A percentile compares a stretch with the other conserved stretches of the same genome.
Conservation (phyloP, 1,140 invertebrate genomes). For the Drosophila pruinosa region DNA sequence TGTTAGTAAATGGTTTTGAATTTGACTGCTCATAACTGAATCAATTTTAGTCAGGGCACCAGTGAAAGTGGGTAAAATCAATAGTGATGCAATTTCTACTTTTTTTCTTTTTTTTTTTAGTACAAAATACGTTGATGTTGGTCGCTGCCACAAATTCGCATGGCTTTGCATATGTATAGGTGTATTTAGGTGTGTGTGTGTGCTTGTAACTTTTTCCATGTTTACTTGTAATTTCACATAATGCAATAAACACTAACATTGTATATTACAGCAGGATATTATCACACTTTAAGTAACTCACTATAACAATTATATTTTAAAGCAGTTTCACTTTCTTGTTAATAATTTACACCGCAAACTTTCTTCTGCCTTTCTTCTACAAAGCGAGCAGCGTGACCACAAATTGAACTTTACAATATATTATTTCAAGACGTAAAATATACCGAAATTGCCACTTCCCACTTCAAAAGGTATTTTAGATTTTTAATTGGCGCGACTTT, state of each 20-base stretch:
- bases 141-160: slow-evolving; percentile 23
- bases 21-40: slow-evolving; percentile 6
- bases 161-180: slow-evolving; percentile 18
- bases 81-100: slow-evolving; percentile 63
- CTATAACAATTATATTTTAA: slow-evolving; percentile 34
- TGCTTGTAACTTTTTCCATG: slow-evolving; percentile 18
- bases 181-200: neutral
- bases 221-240: slow-evolving; percentile 25
- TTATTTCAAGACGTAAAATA: too few relatives aligned
- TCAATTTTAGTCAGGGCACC: slow-evolving; percentile 21
- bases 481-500: neutral
- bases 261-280: neutral
- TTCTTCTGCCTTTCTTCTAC: slow-evolving; percentile 26
- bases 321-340: slow-evolving; percentile 41
- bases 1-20: slow-evolving; percentile 18
- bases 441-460: neutral
- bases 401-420: neutral
- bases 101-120: slow-evolving; percentile 16
- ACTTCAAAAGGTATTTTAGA: too few relatives aligned
- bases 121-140: slow-evolving; percentile 27
- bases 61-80: slow-evolving; percentile 79
- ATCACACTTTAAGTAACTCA: slow-evolving; percentile 13
- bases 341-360: slow-evolving; percentile 43
- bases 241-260: neutral
- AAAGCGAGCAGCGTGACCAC: neutral